Base-by-base conservation (phyloP, 2,888 invertebrate species). In the Electrophaes corylata region DNA sequence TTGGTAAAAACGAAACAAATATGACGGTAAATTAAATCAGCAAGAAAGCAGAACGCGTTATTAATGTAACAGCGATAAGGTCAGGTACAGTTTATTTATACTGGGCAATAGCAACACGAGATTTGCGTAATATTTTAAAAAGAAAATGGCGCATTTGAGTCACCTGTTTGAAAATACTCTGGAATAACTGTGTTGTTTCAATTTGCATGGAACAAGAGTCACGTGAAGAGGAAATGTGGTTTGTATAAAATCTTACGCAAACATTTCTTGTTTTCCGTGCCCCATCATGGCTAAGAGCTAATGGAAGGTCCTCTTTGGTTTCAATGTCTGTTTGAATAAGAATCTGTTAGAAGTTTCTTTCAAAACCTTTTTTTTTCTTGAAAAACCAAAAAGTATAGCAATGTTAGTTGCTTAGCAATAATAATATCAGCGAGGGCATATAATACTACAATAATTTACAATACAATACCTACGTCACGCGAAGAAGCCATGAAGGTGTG, bases 1-100 rank as follows among this genome's bases (percentile, higher is more conserved):
- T n/a, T n/a, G n/a, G 26, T 10, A 29, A 2, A 26, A 26, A n/a
- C n/a, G 6, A 26, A 8, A 29, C 10, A 2, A 62, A 55, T 55
- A 56, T 23, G 31, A 44, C n/a, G 46, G 33, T 18, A 57, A 64
- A 54, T 45, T 35, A 62, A 61, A 57, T 59, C 62, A 62, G 58
- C 65, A 68, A 66, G 67, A 57, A 71, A 72, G 62, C 65, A 49
- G 65, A 65, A 61, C 63, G 57, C 49, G 69, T 65, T 77, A 75
- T 76, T 73, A 75, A 73, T 78, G 69, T 69, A 72, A 78, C 63
- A 61, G 60, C 71, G 78, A 79, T 78, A 77, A 78, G 75, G 71
- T 77, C 76, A 76, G 65, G 60, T 70, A 65, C 62, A 64, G 64
- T 66, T 70, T 69, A 74, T 75, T 72, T 68, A 59, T 70, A 72